Evolutionary conservation across 2,888 invertebrate species (phyloP).

Genomic region (Eristalis pertinax): DNA sequence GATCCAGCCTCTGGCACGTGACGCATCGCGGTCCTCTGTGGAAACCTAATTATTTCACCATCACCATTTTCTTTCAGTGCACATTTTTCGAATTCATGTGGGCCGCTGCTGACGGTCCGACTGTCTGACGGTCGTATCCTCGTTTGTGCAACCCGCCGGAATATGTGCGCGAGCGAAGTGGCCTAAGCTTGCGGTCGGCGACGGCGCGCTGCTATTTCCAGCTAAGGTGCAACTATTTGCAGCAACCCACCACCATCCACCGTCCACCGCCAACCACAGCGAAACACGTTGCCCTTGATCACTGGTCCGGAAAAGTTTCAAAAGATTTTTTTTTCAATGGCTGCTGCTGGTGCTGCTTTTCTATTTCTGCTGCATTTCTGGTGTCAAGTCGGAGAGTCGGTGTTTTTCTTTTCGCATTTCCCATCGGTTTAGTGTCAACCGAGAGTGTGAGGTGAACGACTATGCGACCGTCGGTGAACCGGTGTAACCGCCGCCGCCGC

Average conservation of each 20-base stretch:
- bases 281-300: conserved; percentile 81
- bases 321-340: conserved; percentile 65
- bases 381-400: conserved; percentile 29
- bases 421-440: conserved; percentile 67
- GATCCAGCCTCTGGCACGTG: conserved; percentile 36
- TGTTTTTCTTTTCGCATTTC: conserved; percentile 59
- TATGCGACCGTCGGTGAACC: conserved; percentile 33
- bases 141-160: conserved; percentile 46
- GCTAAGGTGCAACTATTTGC: conserved; percentile 37
- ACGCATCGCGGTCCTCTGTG: conserved; percentile 23
- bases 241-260: conserved; percentile 5
- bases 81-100: conserved; percentile 64
- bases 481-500: conserved; percentile 29
- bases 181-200: conserved; percentile 52
- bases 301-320: conserved; percentile 80
- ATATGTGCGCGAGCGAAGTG: conserved; percentile 43
- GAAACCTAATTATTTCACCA: conserved; percentile 27
- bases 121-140: neutral
- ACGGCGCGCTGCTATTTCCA: conserved; percentile 5
- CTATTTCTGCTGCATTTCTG: conserved; percentile 19
- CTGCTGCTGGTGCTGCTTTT: conserved; percentile 9
- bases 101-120: conserved; percentile 15
- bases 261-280: neutral
- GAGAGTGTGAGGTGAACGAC: conserved; percentile 37
- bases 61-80: conserved; percentile 49